A percentile compares a stretch with the other conserved stretches of the same genome.
Evolutionary conservation across 2,888 invertebrate species (phyloP).

Genomic region (Buathra laborator): DNA sequence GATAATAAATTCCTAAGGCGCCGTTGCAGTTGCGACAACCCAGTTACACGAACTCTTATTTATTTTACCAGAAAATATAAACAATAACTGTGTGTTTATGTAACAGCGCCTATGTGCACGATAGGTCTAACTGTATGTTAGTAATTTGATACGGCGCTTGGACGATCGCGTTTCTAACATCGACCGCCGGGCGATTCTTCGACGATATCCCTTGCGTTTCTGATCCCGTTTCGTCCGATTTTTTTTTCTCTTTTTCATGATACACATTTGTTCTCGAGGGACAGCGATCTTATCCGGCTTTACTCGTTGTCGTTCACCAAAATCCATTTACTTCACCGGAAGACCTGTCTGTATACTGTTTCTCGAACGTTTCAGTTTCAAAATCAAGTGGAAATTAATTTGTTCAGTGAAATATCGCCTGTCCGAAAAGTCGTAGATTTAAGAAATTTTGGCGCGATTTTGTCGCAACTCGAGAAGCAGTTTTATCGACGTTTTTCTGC

Average conservation of each 20-base stretch:
- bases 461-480: neutral
- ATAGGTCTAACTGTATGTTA: neutral
- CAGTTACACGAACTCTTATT: conserved; percentile 37
- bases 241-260: conserved; percentile 26
- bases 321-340: neutral
- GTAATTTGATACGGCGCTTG: conserved; percentile 29
- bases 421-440: neutral
- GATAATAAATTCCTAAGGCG: conserved; percentile 42
- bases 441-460: neutral
- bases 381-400: neutral
- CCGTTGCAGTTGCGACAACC: conserved; percentile 16
- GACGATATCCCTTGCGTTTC: conserved; percentile 34
- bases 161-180: conserved; percentile 42
- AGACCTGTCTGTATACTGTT: neutral
- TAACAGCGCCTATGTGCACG: neutral
- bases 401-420: neutral
- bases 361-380: neutral
- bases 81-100: neutral
- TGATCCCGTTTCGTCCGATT: conserved; percentile 40
- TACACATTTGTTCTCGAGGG: conserved; percentile 8
- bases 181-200: conserved; percentile 31
- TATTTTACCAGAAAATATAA: conserved; percentile 25
- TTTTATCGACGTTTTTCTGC: neutral
- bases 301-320: neutral
- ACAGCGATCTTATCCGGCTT: conserved; percentile 17